A percentile compares a stretch with the other conserved stretches of the same genome.
phyloP scores from a whole-genome alignment of 2,797 vertebrate genomes.

The Scarus forsteni region DNA sequence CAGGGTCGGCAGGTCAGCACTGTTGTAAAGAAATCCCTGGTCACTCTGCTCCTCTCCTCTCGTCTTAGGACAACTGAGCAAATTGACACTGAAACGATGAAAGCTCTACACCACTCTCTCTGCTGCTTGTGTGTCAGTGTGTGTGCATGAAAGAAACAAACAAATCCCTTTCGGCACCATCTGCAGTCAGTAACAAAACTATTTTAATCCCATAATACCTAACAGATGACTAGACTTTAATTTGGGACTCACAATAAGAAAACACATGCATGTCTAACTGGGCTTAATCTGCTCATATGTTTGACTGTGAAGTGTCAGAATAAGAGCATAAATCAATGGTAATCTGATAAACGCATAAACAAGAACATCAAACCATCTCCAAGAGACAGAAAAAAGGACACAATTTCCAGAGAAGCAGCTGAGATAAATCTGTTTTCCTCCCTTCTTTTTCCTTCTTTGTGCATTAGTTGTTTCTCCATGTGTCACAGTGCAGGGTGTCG shows the following conservation, averaged over 20 bases:
- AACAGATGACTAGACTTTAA: slow-evolving; percentile 69
- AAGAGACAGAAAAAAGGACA: slow-evolving; percentile 24
- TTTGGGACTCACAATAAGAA: slow-evolving; percentile 38
- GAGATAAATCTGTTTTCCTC: not conserved
- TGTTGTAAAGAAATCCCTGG: slow-evolving; percentile 40
- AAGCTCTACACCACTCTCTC: slow-evolving; percentile 10
- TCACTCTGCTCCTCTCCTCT: slow-evolving; percentile 26
- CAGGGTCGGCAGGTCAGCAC: slow-evolving; percentile 32
- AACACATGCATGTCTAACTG: slow-evolving; percentile 42
- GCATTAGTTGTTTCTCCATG: slow-evolving; percentile 42
- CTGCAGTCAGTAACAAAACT: slow-evolving; percentile 54
- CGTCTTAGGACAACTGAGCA: slow-evolving; percentile 47
- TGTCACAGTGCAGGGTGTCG: slow-evolving; percentile 57
- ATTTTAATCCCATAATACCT: slow-evolving; percentile 70
- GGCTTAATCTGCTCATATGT: slow-evolving; percentile 40
- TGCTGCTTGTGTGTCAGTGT: slow-evolving; percentile 3
- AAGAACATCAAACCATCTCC: slow-evolving; percentile 31
- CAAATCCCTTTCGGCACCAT: slow-evolving; percentile 53
- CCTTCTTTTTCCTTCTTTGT: slow-evolving; percentile 2
- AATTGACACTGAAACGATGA: slow-evolving; percentile 29
- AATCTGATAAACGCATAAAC: slow-evolving; percentile 17
- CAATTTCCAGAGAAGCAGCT: slow-evolving; percentile 19
- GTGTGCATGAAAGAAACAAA: slow-evolving; percentile 24
- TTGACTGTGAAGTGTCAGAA: slow-evolving; percentile 24
- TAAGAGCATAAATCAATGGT: slow-evolving; percentile 4